Evolutionary conservation across 2,113 vertebrate species (phyloP).

Genomic region (Anarhynchus alexandrinus): DNA sequence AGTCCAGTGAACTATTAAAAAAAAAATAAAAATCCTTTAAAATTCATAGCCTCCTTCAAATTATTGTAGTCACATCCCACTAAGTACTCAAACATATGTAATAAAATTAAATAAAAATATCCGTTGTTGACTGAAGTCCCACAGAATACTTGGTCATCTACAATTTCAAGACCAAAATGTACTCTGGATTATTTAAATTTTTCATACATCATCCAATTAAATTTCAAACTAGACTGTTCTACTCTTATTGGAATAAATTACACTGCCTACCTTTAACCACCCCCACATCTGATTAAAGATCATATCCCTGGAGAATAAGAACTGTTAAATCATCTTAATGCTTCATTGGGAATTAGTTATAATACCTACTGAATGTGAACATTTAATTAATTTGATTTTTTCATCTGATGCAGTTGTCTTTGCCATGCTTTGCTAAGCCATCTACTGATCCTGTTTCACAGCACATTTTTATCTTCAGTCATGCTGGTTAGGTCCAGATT

Average conservation of each 20-base stretch:
- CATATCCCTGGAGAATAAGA: slow-evolving; percentile 3
- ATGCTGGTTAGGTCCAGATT: not conserved
- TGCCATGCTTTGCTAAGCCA: not conserved
- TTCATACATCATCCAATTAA: not conserved
- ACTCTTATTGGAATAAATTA: slow-evolving; percentile 23
- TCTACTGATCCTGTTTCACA: not conserved
- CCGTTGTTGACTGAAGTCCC: not conserved
- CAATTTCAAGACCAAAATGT: not conserved
- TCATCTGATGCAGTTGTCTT: not conserved
- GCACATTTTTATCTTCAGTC: not conserved
- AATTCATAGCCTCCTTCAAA: not conserved
- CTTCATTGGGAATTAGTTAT: not conserved
- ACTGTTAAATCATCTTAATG: slow-evolving; percentile 36
- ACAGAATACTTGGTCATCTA: not conserved
- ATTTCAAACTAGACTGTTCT: not conserved
- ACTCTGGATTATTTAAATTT: not conserved
- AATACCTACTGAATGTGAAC: slow-evolving; percentile 1
- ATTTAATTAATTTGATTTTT: slow-evolving; percentile 32
- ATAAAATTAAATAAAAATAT: not conserved
- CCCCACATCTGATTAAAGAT: slow-evolving; percentile 7
- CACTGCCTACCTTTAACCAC: not conserved
- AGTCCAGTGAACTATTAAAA: not conserved
- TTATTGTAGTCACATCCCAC: not conserved
- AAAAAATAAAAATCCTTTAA: not conserved
- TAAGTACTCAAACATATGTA: not conserved